phyloP scores from a whole-genome alignment of 2,888 invertebrate species.

The Caradrina kadenii region DNA sequence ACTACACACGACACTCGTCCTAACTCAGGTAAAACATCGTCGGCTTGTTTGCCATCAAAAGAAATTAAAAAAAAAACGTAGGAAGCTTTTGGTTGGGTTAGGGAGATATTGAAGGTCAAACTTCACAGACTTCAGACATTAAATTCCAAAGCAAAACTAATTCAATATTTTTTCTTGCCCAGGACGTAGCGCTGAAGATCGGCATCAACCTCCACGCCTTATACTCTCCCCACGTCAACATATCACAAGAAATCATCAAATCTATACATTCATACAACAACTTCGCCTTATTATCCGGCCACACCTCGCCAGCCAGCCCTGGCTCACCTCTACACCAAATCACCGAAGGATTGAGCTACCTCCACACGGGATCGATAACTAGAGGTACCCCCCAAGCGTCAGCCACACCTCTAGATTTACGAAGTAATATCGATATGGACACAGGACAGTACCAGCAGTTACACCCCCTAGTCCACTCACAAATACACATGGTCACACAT shows the following conservation, averaged over 20 bases:
- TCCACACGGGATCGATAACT: conserved; percentile 94
- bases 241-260: conserved; percentile 79
- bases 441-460: conserved; percentile 81
- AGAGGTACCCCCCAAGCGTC: conserved; percentile 92
- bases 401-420: conserved; percentile 89
- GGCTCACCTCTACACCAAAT: conserved; percentile 92
- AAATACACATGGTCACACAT: conserved; percentile 85
- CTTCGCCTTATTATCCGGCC: conserved; percentile 73
- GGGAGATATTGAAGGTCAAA: background rate
- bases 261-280: conserved; percentile 78
- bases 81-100: too few species aligned
- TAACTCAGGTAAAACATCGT: conserved; percentile 80
- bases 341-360: conserved; percentile 92
- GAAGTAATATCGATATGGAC: conserved; percentile 89
- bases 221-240: conserved; percentile 73
- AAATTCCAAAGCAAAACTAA: background rate
- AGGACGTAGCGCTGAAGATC: conserved; percentile 88
- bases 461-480: conserved; percentile 84
- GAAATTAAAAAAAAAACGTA: too few species aligned
- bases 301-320: conserved; percentile 76
- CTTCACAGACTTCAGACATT: background rate
- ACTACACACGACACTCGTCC: conserved; percentile 81
- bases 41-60: too few species aligned
- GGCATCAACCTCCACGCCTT: conserved; percentile 88
- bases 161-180: conserved; percentile 35